Evolutionary conservation across 1,140 invertebrate genomes (phyloP), one percentile per base, ranked within the genome.

Genomic region (Procambarus clarkii): DNA sequence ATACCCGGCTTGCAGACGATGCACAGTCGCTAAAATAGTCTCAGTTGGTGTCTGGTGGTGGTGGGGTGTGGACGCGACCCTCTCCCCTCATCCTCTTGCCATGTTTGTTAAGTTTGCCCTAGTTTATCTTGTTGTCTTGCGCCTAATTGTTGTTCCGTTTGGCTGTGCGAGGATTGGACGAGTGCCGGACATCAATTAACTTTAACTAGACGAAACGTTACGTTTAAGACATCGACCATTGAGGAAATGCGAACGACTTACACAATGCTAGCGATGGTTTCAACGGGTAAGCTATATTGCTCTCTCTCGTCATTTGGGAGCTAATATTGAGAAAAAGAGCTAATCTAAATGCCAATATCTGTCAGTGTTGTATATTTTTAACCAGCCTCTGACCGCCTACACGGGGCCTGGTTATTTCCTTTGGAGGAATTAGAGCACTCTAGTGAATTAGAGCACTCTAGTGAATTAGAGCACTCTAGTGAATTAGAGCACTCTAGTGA

Each of bases 41-140:
- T 77, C 84, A 86, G 84, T 86, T 48, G 84, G 84, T 54, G 84
- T 86, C 18, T 86, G 84, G 84, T n/a, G 15, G 84, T 86, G 69
- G 84, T 77, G 45, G 84, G 48, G 84, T 76, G 84, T 76, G 71
- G 15, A 86, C 84, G 71, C 46, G 5, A n/a, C 50, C 46, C 69
- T 18, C 69, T 64, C 46, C n/a, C 18, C 44, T 86, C 71, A 4
- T 34, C n/a, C 34, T 34, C 45, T 76, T 50, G 45, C 5, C 11
- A 7, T 74, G 46, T 86, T 86, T 86, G 48, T 50, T 76, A 60
- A 64, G 15, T 60, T 82, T 13, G 13, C 21, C 4, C 18, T 54
- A 69, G 64, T 69, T 69, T 69, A 18, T 69, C 21, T 69, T 69
- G 13, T 69, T 18, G 4, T 0, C 1, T 69, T 18, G 11, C 18